These are phyloP conservation scores for Tetramorium bicarinatum DNA, from an alignment of 2,888 invertebrate genomes.

Conservation along the genomic window DNA sequence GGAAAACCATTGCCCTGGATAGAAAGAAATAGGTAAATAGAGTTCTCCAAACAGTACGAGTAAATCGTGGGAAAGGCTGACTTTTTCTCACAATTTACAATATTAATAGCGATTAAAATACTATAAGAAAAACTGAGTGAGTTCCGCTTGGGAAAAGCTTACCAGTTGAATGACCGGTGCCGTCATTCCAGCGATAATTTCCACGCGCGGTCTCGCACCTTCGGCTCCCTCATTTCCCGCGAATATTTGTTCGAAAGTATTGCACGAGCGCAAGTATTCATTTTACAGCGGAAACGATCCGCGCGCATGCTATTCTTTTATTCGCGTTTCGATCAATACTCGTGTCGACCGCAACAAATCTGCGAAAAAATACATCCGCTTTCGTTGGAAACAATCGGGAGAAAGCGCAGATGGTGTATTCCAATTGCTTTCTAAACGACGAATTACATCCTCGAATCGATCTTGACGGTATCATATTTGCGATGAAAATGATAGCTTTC, in stretches of 20 bases:
- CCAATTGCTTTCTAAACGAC: slow-evolving; percentile 38
- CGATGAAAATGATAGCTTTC: background rate
- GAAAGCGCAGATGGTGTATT: slow-evolving; percentile 37
- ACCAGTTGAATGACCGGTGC: slow-evolving; percentile 38
- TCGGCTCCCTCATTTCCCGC: slow-evolving; percentile 10
- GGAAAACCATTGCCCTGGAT: slow-evolving; percentile 23
- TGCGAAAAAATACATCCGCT: slow-evolving; percentile 32
- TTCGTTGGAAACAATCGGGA: slow-evolving; percentile 43
- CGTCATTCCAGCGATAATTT: slow-evolving; percentile 19
- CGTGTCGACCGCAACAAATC: slow-evolving; percentile 24
- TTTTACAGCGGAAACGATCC: slow-evolving; percentile 15
- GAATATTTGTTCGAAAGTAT: slow-evolving; percentile 6
- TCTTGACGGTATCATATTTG: slow-evolving; percentile 31
- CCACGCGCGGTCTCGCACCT: slow-evolving; percentile 4
- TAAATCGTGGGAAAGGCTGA: slow-evolving; percentile 1
- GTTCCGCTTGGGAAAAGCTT: slow-evolving; percentile 14
- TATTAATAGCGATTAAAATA: slow-evolving; percentile 22
- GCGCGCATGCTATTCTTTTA: slow-evolving; percentile 24
- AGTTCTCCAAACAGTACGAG: background rate
- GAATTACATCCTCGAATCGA: slow-evolving; percentile 33
- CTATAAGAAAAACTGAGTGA: slow-evolving; percentile 6
- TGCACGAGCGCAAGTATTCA: slow-evolving; percentile 4
- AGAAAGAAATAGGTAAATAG: background rate
- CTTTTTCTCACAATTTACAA: slow-evolving; percentile 46
- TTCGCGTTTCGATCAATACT: slow-evolving; percentile 31